Conservation (phyloP, 2,113 vertebrate species). For the Prochilodus magdalenae region DNA sequence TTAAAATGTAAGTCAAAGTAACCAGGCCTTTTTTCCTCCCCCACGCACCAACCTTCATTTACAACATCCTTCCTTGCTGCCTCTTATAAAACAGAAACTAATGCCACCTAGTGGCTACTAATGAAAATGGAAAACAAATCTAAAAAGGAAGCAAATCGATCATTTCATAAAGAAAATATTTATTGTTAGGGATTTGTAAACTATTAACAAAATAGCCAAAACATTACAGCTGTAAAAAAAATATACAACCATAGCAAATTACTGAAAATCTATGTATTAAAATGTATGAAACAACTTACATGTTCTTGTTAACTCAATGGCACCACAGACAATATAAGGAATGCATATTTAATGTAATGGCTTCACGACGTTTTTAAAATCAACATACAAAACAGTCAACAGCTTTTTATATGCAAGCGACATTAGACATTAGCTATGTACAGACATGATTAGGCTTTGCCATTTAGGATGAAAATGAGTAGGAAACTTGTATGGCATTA, state of each 20-base stretch:
- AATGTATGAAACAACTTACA: conserved; percentile 24
- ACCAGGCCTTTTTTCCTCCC: too few species aligned
- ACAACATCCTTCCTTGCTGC: too few species aligned
- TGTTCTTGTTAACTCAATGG: neutral
- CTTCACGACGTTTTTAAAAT: neutral
- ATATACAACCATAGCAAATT: neutral
- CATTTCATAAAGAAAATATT: conserved; percentile 56
- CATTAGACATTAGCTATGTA: neutral
- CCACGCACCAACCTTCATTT: too few species aligned
- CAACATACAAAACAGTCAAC: neutral
- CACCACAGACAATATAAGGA: neutral
- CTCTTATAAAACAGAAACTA: neutral
- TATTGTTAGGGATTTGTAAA: conserved; percentile 68
- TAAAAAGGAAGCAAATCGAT: neutral
- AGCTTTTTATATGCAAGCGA: neutral
- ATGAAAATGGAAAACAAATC: neutral
- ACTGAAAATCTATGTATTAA: neutral
- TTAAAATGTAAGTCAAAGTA: too few species aligned
- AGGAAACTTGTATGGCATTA: neutral
- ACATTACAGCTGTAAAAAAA: neutral
- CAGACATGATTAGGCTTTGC: neutral
- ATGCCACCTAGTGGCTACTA: conserved; percentile 64
- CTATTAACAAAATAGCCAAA: conserved; percentile 1
- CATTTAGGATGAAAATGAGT: neutral
- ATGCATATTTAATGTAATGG: neutral